These are phyloP conservation scores for Buphagus erythrorhynchus DNA, from an alignment of 2,797 vertebrate genomes.

Conservation along the genomic window DNA sequence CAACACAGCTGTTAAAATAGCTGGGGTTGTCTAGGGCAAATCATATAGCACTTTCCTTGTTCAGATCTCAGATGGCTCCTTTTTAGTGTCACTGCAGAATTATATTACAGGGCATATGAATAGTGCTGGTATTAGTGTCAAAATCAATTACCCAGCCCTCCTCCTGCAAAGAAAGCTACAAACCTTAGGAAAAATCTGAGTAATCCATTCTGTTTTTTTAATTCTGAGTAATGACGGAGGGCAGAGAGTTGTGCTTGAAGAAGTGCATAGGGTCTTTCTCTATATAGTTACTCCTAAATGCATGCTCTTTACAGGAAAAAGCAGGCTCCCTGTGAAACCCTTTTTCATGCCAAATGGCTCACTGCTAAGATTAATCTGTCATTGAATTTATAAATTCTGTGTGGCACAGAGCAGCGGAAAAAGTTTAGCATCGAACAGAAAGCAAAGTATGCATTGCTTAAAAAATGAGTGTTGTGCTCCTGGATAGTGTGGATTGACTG, in stretches of 20 bases:
- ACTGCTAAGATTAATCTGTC: constrained; percentile 67
- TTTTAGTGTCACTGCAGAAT: constrained; percentile 61
- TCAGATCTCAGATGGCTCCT: constrained; percentile 40
- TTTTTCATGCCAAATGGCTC: constrained; percentile 70
- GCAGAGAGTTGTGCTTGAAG: constrained; percentile 57
- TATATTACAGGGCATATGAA: constrained; percentile 63
- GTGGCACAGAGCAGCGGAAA: constrained; percentile 37
- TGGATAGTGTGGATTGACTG: constrained; percentile 45
- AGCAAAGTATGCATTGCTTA: constrained; percentile 46
- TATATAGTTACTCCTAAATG: constrained; percentile 40
- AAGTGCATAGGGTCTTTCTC: constrained; percentile 62
- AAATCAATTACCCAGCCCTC: constrained; percentile 66
- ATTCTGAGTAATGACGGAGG: constrained; percentile 71
- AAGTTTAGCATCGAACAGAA: constrained; percentile 61
- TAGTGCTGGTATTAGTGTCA: constrained; percentile 67
- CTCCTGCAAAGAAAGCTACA: constrained; percentile 55
- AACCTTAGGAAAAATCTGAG: constrained; percentile 57
- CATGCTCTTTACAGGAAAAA: constrained; percentile 69
- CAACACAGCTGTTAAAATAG: constrained; percentile 76
- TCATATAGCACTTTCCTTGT: constrained; percentile 71
- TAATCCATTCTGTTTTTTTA: constrained; percentile 69
- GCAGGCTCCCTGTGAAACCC: constrained; percentile 63
- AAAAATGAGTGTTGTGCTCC: constrained; percentile 13
- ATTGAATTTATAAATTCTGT: constrained; percentile 68
- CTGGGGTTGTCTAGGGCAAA: constrained; percentile 63